Evolutionary conservation across 2,797 vertebrate genomes (phyloP).

Genomic region (Danio kyathit): DNA sequence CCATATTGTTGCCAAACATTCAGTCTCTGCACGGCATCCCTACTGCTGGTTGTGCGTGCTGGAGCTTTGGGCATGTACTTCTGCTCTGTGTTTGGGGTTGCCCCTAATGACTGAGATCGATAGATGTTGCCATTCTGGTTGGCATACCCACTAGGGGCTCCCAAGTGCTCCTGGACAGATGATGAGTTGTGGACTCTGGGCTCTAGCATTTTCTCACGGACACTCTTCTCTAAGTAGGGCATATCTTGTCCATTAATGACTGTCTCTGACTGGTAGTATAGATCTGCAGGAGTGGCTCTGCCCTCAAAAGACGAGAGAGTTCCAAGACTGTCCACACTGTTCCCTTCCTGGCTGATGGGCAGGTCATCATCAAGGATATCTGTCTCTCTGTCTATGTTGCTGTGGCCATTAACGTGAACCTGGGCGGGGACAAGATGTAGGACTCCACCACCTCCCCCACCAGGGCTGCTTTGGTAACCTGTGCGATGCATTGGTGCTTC

Average conservation of each 20-base stretch:
- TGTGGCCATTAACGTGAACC: conserved; percentile 92
- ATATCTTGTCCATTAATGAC: conserved; percentile 76
- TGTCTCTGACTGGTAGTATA: conserved; percentile 79
- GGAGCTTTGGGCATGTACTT: conserved; percentile 88
- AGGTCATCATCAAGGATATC: conserved; percentile 97
- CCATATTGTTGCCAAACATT: conserved; percentile 94
- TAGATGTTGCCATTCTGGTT: conserved; percentile 81
- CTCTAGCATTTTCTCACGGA: conserved; percentile 70
- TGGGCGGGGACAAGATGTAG: conserved; percentile 93
- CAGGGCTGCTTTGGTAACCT: conserved; percentile 63
- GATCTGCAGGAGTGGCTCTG: conserved; percentile 79
- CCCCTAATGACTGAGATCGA: conserved; percentile 88
- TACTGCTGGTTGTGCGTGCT: conserved; percentile 91
- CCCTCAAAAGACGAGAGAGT: conserved; percentile 93
- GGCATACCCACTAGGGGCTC: conserved; percentile 69
- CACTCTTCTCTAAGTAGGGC: conserved; percentile 74
- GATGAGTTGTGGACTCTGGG: conserved; percentile 57
- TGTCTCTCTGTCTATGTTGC: conserved; percentile 88
- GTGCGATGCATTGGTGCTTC: conserved; percentile 85
- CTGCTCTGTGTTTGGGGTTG: conserved; percentile 68
- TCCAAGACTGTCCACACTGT: conserved; percentile 93
- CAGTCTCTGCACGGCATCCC: conserved; percentile 94
- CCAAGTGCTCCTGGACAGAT: conserved; percentile 59
- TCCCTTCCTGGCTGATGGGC: conserved; percentile 89
- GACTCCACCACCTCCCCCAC: conserved; percentile 67